Evolutionary conservation across 2,797 vertebrate genomes (phyloP), one percentile per base, ranked within the genome.

Genomic region (Danio jaintianensis): DNA sequence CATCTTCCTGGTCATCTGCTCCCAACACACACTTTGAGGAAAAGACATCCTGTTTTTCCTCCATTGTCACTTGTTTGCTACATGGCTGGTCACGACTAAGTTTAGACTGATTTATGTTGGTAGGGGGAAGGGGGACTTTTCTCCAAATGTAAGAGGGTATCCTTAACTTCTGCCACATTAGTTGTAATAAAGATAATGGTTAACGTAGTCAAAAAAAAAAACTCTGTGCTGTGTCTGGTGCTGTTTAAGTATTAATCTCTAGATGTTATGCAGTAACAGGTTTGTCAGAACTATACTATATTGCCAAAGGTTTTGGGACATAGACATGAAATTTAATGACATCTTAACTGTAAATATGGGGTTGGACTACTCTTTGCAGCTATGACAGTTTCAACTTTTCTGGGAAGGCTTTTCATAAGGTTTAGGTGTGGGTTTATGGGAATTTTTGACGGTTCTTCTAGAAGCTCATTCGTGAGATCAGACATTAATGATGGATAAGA

Each of bases 41-140:
- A 96, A 98, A 96, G 88, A 96, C 96, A 97, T 98, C 98, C 97
- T 98, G 96, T 98, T 98, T 97, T 97, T 93, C 92, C 95, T 95
- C 94, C 88, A 96, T 95, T 98, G 95, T 97, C 96, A 97, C 94
- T 92, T 91, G 92, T 94, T 90, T 86, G 88, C 90, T 91, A 86
- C 89, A 90, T 68, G 78, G 84, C 86, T 90, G 90, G 90, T 90
- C 83, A 80, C 88, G 86, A 92, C 94, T 94, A 95, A 95, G 91
- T 95, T 95, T 94, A 94, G 93, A 91, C 76, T 86, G 43, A 91
- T 90, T 89, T 88, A 12, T 62, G 72, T 84, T 80, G 84, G 86
- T 86, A n/a, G 82, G 64, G 79, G 79, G 22, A 8, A 20, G 68
- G 20, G 7, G 16, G 0, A 11, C 66, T 89, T 90, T 92, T 91